These are phyloP conservation scores for Emydoidea blandingii DNA, from an alignment of 2,797 vertebrate genomes.

Conservation along the genomic window DNA sequence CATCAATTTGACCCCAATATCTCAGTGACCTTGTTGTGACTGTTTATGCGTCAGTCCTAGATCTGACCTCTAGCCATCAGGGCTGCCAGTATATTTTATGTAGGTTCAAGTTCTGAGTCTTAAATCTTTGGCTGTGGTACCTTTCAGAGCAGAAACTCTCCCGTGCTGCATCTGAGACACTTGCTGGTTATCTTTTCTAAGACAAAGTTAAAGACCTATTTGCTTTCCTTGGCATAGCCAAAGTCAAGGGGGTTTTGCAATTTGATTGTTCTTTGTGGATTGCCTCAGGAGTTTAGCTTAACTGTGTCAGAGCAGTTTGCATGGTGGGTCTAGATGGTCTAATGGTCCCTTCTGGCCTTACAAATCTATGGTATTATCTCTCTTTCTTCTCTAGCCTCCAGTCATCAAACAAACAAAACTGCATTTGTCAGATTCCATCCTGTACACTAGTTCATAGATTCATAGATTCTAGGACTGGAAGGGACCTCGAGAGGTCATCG, in stretches of 20 bases:
- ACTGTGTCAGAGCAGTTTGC: not conserved
- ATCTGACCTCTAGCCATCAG: not conserved
- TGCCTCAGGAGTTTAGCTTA: not conserved
- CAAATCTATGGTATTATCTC: not conserved
- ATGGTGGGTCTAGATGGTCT: not conserved
- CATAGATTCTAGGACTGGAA: no score
- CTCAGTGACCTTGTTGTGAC: not conserved
- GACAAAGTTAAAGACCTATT: not conserved
- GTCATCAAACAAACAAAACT: not conserved
- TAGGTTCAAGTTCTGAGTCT: not conserved
- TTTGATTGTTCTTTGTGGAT: not conserved
- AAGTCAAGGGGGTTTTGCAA: not conserved
- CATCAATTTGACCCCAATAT: not conserved
- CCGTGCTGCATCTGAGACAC: not conserved
- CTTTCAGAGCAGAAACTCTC: not conserved
- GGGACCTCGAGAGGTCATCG: no score
- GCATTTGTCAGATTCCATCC: not conserved
- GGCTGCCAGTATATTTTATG: not conserved
- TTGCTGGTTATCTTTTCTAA: not conserved
- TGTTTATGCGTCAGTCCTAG: not conserved
- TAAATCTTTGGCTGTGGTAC: accelerated
- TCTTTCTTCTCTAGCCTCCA: not conserved
- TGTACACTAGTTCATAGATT: not conserved
- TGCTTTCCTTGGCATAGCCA: not conserved
- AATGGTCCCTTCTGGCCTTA: not conserved